These are phyloP conservation scores for Eulemur coronatus DNA, from an alignment of 2,797 vertebrate genomes.

Conservation along the genomic window DNA sequence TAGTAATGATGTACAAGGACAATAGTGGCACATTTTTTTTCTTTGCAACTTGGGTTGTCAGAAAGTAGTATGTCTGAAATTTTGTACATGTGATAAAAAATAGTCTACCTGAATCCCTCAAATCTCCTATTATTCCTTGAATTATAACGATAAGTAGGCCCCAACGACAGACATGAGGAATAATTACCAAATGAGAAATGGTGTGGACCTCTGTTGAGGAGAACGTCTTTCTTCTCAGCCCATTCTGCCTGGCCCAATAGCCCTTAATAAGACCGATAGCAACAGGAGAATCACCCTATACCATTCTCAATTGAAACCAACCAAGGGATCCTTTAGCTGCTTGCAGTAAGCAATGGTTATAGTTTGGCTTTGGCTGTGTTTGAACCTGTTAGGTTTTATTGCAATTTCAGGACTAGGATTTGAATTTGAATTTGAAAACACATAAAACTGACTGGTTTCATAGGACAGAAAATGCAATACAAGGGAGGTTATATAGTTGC, in stretches of 20 bases:
- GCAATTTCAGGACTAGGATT: background rate
- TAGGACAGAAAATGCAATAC: background rate
- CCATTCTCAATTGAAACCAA: slow-evolving; percentile 1
- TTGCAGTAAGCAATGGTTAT: background rate
- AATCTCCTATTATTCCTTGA: background rate
- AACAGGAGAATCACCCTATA: background rate
- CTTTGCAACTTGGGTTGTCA: slow-evolving; percentile 52
- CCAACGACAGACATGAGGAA: background rate
- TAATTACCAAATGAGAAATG: background rate
- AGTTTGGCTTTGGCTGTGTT: background rate
- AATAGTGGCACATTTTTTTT: background rate
- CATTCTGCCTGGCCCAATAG: background rate
- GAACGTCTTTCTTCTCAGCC: background rate
- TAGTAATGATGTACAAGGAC: slow-evolving; percentile 50
- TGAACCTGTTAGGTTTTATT: background rate
- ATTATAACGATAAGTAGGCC: slow-evolving; percentile 13
- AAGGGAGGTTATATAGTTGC: background rate
- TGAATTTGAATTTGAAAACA: slow-evolving; percentile 31
- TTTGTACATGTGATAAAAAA: background rate
- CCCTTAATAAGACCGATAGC: background rate
- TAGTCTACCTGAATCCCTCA: background rate
- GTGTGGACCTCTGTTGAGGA: background rate
- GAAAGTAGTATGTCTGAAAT: slow-evolving; percentile 38
- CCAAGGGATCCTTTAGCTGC: background rate
- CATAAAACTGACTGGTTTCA: background rate